phyloP scores from a whole-genome alignment of 1,140 invertebrate species.

The Polypedilum vanderplanki region DNA sequence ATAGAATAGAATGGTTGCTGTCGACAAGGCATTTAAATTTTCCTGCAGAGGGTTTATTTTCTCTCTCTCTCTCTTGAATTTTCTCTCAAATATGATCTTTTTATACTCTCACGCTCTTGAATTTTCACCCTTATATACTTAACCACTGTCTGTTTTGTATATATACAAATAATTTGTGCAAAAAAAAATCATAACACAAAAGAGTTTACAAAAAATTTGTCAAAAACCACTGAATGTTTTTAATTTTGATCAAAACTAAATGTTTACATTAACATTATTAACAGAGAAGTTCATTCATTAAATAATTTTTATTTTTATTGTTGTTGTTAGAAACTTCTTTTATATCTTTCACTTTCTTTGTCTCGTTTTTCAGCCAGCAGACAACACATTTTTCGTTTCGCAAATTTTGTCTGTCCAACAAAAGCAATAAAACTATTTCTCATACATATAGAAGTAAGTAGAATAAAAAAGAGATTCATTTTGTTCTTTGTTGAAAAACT shows the following conservation, averaged over 20 bases:
- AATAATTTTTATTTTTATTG: neutral
- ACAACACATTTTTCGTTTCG: neutral
- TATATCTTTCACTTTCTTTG: neutral
- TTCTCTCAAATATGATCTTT: neutral
- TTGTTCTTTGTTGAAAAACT: neutral
- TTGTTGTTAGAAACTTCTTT: neutral
- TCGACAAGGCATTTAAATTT: conserved; percentile 18
- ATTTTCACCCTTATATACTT: neutral
- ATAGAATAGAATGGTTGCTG: conserved; percentile 4
- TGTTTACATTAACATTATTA: too few species aligned
- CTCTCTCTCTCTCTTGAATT: neutral
- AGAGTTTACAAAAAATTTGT: neutral
- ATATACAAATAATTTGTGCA: too few species aligned
- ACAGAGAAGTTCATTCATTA: too few species aligned
- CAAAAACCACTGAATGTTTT: neutral
- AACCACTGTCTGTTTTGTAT: neutral
- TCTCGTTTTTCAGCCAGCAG: neutral
- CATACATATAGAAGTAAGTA: neutral
- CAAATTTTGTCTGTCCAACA: neutral
- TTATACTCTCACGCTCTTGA: neutral
- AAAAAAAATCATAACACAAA: too few species aligned
- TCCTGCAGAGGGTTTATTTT: neutral
- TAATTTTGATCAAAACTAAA: neutral
- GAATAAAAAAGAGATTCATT: neutral
- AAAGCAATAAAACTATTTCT: conserved; percentile 6